Percentiles rank a stretch among this genome's conserved stretches.
phyloP scores from a whole-genome alignment of 2,888 invertebrate genomes.

The Oxystoma pomonae region DNA sequence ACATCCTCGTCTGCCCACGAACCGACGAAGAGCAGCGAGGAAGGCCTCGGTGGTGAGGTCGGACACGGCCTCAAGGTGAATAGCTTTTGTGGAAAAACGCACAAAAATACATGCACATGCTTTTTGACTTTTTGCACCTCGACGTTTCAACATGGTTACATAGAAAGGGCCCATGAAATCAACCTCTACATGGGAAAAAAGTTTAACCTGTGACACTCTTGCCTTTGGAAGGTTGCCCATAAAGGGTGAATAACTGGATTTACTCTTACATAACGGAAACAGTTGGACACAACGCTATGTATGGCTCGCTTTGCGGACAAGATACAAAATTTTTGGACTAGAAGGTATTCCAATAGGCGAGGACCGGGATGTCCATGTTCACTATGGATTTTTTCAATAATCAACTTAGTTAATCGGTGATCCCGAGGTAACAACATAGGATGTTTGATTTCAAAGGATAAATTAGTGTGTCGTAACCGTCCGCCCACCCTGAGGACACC shows the following conservation, averaged over 20 bases:
- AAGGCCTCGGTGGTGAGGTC: not conserved
- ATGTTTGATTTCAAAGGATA: not conserved
- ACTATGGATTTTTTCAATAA: not conserved
- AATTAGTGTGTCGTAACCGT: not conserved
- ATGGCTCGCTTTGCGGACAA: not conserved
- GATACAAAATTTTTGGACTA: not conserved
- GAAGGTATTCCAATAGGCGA: not conserved
- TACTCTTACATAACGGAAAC: not conserved
- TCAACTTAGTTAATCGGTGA: not conserved
- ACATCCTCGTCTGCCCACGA: not conserved
- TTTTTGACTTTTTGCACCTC: not conserved
- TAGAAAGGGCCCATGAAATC: no score
- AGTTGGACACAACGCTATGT: not conserved
- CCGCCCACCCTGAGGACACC: not conserved
- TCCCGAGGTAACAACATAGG: not conserved
- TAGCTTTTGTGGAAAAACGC: not conserved
- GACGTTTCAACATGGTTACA: not conserved
- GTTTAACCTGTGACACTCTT: no score
- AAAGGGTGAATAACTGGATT: not conserved
- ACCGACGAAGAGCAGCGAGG: not conserved
- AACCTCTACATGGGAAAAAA: no score
- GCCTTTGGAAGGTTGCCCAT: not conserved
- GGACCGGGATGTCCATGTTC: not conserved
- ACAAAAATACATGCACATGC: not conserved
- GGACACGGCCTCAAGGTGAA: not conserved